Evolutionary conservation across 1,140 invertebrate genomes (phyloP).

Genomic region (Drosophila neocordata): DNA sequence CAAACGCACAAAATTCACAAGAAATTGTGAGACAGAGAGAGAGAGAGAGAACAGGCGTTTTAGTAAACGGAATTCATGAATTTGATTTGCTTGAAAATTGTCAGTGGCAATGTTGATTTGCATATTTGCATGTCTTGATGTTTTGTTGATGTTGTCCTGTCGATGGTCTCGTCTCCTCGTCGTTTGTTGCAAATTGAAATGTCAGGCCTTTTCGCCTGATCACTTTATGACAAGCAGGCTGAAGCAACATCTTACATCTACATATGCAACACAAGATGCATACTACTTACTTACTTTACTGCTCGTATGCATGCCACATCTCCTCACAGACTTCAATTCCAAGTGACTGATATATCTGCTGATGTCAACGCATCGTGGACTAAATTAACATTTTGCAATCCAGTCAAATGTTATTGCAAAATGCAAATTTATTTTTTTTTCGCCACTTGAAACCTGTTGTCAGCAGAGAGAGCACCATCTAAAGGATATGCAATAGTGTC

Average conservation of each 20-base stretch:
- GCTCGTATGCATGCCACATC: conserved; percentile 5
- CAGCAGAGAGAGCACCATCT: conserved; percentile 14
- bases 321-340: conserved; percentile 18
- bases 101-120: conserved; percentile 62
- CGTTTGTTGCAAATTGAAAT: conserved; percentile 74
- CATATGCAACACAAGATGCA: conserved; percentile 12
- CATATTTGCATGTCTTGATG: conserved; percentile 73
- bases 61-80: conserved; percentile 16
- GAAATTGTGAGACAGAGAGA: conserved; percentile 64
- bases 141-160: conserved; percentile 54
- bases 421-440: conserved; percentile 57
- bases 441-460: conserved; percentile 58
- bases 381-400: conserved; percentile 78
- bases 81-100: conserved; percentile 77
- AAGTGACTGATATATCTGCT: conserved; percentile 77
- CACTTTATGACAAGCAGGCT: conserved; percentile 75
- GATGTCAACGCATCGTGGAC: conserved; percentile 72
- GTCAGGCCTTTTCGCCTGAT: conserved; percentile 70
- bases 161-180: conserved; percentile 39
- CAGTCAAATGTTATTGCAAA: conserved; percentile 72
- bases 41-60: background rate
- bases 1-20: conserved; percentile 26
- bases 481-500: conserved; percentile 46
- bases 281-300: conserved; percentile 19
- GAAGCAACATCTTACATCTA: conserved; percentile 1